Percentiles rank a stretch among this genome's conserved stretches.
phyloP scores from a whole-genome alignment of 1,140 invertebrate genomes.

The Bombus ignitus region DNA sequence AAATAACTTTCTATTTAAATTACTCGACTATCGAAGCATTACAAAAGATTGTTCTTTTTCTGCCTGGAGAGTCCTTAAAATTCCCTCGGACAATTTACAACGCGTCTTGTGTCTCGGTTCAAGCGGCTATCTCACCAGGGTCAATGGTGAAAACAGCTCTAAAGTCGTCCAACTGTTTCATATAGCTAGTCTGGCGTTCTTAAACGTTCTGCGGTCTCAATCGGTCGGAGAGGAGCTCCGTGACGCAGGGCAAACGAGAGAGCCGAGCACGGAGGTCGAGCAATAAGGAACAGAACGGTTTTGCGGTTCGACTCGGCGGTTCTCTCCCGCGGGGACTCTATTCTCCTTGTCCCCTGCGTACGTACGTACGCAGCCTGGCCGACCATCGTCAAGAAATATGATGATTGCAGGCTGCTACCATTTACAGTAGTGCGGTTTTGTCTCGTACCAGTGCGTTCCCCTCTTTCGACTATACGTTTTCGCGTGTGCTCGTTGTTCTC shows the following conservation, averaged over 20 bases:
- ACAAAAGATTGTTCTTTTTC: rapidly evolving
- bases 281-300: constrained; percentile 80
- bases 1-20: too few species aligned
- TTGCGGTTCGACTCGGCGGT: constrained; percentile 73
- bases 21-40: too few species aligned
- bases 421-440: constrained; percentile 77
- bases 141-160: constrained; percentile 67
- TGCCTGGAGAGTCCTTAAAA: background rate
- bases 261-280: constrained; percentile 61
- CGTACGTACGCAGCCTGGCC: constrained; percentile 41
- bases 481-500: constrained; percentile 34
- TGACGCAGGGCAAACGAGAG: constrained; percentile 53
- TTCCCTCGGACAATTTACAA: too few species aligned
- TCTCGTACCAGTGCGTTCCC: constrained; percentile 53
- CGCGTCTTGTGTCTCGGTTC: constrained; percentile 33
- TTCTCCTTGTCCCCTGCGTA: constrained; percentile 50
- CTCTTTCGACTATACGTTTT: constrained; percentile 19
- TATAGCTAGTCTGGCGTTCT: constrained; percentile 58
- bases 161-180: constrained; percentile 64
- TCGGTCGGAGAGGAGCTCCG: constrained; percentile 37
- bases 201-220: constrained; percentile 67
- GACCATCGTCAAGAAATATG: constrained; percentile 75
- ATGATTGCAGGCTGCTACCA: constrained; percentile 77
- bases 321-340: constrained; percentile 61
- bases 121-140: constrained; percentile 50